phyloP scores from a whole-genome alignment of 2,113 vertebrate species.

The Struthio camelus region DNA sequence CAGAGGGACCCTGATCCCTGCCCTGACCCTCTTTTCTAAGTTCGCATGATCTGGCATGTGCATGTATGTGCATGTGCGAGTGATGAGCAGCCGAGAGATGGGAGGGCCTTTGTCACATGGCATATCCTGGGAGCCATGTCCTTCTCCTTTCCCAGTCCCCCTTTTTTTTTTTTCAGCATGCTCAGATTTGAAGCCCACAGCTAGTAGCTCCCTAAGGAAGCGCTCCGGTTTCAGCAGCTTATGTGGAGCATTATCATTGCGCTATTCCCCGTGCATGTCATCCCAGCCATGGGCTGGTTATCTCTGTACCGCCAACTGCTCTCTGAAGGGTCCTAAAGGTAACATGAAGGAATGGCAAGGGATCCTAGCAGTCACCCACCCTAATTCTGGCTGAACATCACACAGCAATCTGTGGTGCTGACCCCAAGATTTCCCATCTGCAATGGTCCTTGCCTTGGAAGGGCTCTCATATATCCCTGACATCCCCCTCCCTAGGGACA shows the following conservation, averaged over 20 bases:
- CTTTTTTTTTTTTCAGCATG: background rate
- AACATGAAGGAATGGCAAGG: background rate
- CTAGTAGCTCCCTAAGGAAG: constrained; percentile 39
- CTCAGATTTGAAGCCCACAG: constrained; percentile 38
- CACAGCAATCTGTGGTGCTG: background rate
- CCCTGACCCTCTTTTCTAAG: background rate
- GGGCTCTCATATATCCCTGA: background rate
- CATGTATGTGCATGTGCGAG: fast-evolving
- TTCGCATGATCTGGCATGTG: background rate
- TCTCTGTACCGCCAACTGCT: background rate
- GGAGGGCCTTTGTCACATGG: background rate
- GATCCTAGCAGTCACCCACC: background rate
- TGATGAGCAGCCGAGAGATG: background rate
- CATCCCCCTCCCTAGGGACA: background rate
- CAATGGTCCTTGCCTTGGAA: background rate
- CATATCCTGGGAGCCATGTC: background rate
- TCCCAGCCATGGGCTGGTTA: background rate
- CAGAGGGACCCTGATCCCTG: background rate
- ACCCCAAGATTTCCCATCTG: background rate
- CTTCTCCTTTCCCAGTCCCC: background rate
- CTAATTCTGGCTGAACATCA: background rate
- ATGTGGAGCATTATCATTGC: constrained; percentile 23
- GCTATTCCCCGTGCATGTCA: background rate
- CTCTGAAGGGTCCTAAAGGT: background rate
- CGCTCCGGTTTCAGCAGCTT: background rate